A percentile compares a stretch with the other conserved stretches of the same genome.
Conservation (phyloP, 2,888 invertebrate genomes). For the Leptarthrus brevirostris region DNA sequence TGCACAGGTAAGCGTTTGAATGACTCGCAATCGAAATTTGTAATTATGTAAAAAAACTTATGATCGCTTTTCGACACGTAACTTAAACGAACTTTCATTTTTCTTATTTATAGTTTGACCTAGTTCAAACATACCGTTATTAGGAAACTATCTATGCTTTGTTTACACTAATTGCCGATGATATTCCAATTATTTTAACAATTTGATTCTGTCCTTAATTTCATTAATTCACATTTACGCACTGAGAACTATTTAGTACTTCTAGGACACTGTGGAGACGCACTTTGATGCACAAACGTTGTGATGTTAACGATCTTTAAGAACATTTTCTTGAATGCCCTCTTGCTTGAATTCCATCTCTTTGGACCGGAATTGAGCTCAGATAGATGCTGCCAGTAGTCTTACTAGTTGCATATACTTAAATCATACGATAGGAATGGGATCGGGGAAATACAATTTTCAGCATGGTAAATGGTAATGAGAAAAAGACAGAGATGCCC, state of each 20-base stretch:
- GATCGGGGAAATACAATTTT: too few species aligned
- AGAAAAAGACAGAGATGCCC: too few species aligned
- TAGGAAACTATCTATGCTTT: not conserved
- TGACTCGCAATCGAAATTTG: not conserved
- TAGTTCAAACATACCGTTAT: conserved; percentile 26
- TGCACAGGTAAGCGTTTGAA: not conserved
- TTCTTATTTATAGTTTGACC: conserved; percentile 28
- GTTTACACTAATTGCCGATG: not conserved
- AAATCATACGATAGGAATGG: not conserved
- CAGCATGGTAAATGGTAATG: too few species aligned
- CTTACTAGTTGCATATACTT: not conserved
- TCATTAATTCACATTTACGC: too few species aligned
- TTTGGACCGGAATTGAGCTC: conserved; percentile 8
- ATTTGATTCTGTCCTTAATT: too few species aligned
- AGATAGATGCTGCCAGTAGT: not conserved
- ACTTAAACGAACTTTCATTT: conserved; percentile 32
- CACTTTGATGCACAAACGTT: not conserved
- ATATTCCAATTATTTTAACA: not conserved
- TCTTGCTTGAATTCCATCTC: conserved; percentile 3
- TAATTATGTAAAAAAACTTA: conserved; percentile 7
- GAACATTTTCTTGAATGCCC: conserved; percentile 7
- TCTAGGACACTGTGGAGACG: not conserved
- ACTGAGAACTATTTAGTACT: too few species aligned
- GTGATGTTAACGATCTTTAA: conserved; percentile 1
- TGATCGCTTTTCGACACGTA: not conserved